A percentile compares a stretch with the other conserved stretches of the same genome.
Conservation (phyloP, 1,140 invertebrate genomes). For the Druon quercuslanigerum region DNA sequence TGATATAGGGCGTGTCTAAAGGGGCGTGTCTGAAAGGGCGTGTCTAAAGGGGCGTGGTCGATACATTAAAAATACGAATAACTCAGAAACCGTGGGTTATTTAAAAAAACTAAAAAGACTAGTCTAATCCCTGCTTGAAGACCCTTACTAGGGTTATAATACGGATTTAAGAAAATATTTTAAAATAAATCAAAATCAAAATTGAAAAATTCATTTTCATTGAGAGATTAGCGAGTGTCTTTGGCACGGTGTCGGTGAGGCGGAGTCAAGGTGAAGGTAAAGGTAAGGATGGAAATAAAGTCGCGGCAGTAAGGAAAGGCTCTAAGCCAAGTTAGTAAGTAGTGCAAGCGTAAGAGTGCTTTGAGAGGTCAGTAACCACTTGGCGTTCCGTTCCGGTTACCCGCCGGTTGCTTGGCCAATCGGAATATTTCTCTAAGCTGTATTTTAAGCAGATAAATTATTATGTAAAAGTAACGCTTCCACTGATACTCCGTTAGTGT, state of each 20-base stretch:
- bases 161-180: background rate
- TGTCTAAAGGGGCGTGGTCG: background rate
- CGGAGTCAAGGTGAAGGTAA: constrained; percentile 70
- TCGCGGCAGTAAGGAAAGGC: constrained; percentile 54
- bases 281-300: constrained; percentile 63
- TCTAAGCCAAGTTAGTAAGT: constrained; percentile 71
- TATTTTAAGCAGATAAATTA: constrained; percentile 63
- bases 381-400: constrained; percentile 74
- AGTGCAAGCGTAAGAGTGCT: constrained; percentile 76
- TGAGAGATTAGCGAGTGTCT: background rate
- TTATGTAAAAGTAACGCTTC: constrained; percentile 67
- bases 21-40: background rate
- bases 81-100: background rate
- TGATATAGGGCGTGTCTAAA: too few species aligned
- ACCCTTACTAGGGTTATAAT: too few species aligned
- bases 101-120: background rate
- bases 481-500: constrained; percentile 61
- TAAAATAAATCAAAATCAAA: background rate
- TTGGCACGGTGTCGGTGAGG: constrained; percentile 35
- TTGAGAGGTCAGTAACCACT: constrained; percentile 74
- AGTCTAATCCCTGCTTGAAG: background rate
- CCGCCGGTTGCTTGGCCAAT: constrained; percentile 61
- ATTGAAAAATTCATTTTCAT: background rate
- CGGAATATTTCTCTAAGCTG: constrained; percentile 58
- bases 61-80: background rate